A percentile compares a stretch with the other conserved stretches of the same genome.
phyloP scores from a whole-genome alignment of 1,140 invertebrate species.

The Phocides pigmalion region DNA sequence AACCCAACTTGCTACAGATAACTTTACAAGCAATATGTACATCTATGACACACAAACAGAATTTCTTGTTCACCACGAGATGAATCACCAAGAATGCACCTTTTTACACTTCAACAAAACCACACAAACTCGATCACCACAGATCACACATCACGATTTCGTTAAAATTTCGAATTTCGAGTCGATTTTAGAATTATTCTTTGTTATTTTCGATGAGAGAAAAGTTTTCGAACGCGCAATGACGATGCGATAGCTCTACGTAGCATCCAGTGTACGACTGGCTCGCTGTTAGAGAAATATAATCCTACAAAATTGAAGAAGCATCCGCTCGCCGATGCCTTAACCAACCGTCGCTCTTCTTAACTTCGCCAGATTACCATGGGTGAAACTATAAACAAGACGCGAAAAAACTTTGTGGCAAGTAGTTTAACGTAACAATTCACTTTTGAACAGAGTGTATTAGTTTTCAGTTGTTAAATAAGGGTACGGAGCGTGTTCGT shows the following conservation, averaged over 20 bases:
- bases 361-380: slow-evolving; percentile 55
- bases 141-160: slow-evolving; percentile 49
- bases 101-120: slow-evolving; percentile 51
- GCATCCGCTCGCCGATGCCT: slow-evolving; percentile 42
- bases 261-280: slow-evolving; percentile 56
- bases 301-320: slow-evolving; percentile 64
- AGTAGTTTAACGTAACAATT: slow-evolving; percentile 55
- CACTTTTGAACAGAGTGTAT: slow-evolving; percentile 54
- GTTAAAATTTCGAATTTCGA: slow-evolving; percentile 46
- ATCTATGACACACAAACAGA: slow-evolving; percentile 64
- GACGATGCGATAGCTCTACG: slow-evolving; percentile 49
- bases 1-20: slow-evolving; percentile 53
- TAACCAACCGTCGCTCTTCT: slow-evolving; percentile 50
- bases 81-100: slow-evolving; percentile 78
- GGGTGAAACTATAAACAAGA: slow-evolving; percentile 62
- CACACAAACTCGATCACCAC: slow-evolving; percentile 51
- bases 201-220: slow-evolving; percentile 54
- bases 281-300: slow-evolving; percentile 57
- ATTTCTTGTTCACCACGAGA: slow-evolving; percentile 74
- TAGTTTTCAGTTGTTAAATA: slow-evolving; percentile 55
- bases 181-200: slow-evolving; percentile 51
- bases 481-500: slow-evolving; percentile 57
- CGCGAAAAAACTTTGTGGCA: slow-evolving; percentile 60
- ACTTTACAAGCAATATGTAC: slow-evolving; percentile 54
- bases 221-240: slow-evolving; percentile 64